Percentiles rank a stretch among this genome's conserved stretches.
Evolutionary conservation across 2,797 vertebrate genomes (phyloP).

Genomic region (Mus caroli): DNA sequence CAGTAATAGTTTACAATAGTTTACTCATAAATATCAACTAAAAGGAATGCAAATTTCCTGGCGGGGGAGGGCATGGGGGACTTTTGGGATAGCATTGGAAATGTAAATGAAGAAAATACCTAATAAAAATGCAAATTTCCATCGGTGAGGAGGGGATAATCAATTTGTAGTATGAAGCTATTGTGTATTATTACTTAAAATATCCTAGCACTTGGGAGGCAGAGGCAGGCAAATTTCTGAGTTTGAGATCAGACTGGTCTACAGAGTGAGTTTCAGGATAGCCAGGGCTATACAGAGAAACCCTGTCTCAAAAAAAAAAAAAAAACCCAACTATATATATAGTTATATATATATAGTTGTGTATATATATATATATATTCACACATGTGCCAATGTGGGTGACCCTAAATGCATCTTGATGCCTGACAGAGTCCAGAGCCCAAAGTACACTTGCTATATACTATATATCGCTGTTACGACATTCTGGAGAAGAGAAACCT

Average conservation of each 20-base stretch:
- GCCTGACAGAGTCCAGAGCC: background rate
- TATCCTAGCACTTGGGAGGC: background rate
- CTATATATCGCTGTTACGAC: background rate
- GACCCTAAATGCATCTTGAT: conserved; percentile 18
- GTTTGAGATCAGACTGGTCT: too few species aligned
- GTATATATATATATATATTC: background rate
- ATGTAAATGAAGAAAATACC: too few species aligned
- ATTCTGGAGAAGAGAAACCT: background rate
- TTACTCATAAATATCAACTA: background rate
- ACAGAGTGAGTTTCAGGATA: too few species aligned
- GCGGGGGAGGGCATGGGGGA: too few species aligned
- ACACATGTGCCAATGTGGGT: background rate
- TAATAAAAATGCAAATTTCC: background rate
- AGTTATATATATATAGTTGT: too few species aligned
- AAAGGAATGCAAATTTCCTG: background rate
- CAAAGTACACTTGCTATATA: background rate
- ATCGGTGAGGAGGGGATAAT: background rate
- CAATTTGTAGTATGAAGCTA: background rate
- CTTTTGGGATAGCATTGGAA: too few species aligned
- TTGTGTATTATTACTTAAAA: background rate
- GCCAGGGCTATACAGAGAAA: too few species aligned
- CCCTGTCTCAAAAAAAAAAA: too few species aligned
- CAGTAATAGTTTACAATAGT: conserved; percentile 7
- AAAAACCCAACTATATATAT: too few species aligned
- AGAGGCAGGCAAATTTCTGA: too few species aligned